Base-by-base conservation (phyloP, 2,888 invertebrate species). In the Nysson spinosus region DNA sequence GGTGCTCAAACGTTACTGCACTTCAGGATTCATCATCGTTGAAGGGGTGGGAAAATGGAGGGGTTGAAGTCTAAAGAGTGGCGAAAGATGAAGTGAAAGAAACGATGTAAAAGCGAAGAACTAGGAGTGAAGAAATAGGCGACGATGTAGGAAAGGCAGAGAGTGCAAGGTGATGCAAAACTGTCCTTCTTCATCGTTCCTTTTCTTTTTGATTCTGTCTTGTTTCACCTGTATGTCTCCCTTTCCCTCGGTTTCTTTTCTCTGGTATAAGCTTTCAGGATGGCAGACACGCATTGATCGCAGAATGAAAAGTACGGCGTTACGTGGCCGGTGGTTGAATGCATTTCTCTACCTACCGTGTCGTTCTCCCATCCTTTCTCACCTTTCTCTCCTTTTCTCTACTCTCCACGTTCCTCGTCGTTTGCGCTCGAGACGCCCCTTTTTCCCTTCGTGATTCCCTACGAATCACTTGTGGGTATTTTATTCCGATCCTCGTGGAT, bases 101-200 rank as follows among this genome's bases (percentile, higher is more conserved):
- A 17, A 19, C 34, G 12, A 7, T 44, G 47, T 51, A 57, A 52
- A 64, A 47, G 56, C 30, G 46, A 69, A 60, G n/a, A n/a, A n/a
- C n/a, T n/a, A 64, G 55, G 64, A 74, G 57, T 54, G 56, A 56
- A 52, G 43, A 49, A 55, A n/a, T n/a, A n/a, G 56, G 49, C 64
- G 74, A 43, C 70, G 72, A 65, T 50, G 74, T 61, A 70, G 61
- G 70, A 74, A 66, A 62, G 57, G 57, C 71, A 55, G 55, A 49
- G 60, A 72, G 74, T 51, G 70, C 70, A 65, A 72, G 74, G 65
- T 73, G 70, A 70, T 54, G 74, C 44, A 49, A 46, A 54, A 43
- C 32, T 49, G n/a, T 39, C n/a, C n/a, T n/a, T n/a, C n/a, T n/a
- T n/a, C n/a, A n/a, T n/a, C n/a, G n/a, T n/a, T n/a, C n/a, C n/a